Percentiles rank a stretch among this genome's conserved stretches.
phyloP scores from a whole-genome alignment of 2,797 vertebrate genomes.

The Crenichthys baileyi region DNA sequence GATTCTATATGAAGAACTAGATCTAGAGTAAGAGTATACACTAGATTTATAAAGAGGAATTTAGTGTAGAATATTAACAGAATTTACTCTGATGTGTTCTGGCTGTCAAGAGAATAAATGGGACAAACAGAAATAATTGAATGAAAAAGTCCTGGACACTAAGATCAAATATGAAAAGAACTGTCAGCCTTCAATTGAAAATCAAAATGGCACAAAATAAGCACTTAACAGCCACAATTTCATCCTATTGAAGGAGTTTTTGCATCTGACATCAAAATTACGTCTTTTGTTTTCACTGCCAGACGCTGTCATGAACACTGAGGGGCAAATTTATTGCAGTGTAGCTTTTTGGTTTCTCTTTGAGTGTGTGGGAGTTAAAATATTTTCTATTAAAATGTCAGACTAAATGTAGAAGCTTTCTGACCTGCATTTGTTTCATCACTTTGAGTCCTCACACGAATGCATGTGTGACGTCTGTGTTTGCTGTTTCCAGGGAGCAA shows the following conservation, averaged over 20 bases:
- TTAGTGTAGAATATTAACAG: not conserved
- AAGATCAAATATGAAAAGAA: constrained; percentile 37
- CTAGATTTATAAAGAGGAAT: not conserved
- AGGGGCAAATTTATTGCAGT: constrained; percentile 46
- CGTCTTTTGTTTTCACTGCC: constrained; percentile 29
- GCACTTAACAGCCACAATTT: constrained; percentile 3
- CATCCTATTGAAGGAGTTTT: constrained; percentile 4
- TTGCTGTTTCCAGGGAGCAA: constrained; percentile 71
- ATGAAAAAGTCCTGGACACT: constrained; percentile 25
- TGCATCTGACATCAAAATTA: constrained; percentile 33
- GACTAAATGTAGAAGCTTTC: constrained; percentile 23
- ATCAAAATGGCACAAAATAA: constrained; percentile 14
- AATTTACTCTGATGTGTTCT: constrained; percentile 15
- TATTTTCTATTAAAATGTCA: constrained; percentile 29
- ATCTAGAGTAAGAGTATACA: not conserved
- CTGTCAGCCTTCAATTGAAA: constrained; percentile 13
- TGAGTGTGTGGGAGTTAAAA: constrained; percentile 31
- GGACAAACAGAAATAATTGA: constrained; percentile 9
- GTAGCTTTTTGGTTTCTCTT: constrained; percentile 10
- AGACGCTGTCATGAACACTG: constrained; percentile 32
- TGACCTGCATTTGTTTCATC: constrained; percentile 23
- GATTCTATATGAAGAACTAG: not conserved
- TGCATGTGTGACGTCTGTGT: constrained; percentile 43
- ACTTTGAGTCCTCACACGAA: constrained; percentile 24
- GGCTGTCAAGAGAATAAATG: constrained; percentile 7